phyloP scores from a whole-genome alignment of 2,797 vertebrate genomes.

The Sorex maritimensis region DNA sequence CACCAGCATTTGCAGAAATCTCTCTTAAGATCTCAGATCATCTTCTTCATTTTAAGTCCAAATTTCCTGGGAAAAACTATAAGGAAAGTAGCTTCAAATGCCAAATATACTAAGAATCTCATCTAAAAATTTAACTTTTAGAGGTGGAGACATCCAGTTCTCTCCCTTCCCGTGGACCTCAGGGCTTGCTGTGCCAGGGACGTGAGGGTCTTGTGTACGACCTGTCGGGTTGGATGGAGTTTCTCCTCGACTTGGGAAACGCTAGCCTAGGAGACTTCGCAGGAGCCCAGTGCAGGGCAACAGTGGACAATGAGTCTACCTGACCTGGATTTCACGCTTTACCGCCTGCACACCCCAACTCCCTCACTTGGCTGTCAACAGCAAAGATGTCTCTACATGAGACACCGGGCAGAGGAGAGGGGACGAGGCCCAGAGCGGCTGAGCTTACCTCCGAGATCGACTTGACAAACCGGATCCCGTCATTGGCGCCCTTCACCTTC shows the following conservation, averaged over 20 bases:
- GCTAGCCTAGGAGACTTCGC: neutral
- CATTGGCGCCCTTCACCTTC: conserved; percentile 96
- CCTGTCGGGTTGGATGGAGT: accelerated
- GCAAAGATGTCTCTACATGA: neutral
- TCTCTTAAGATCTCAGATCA: neutral
- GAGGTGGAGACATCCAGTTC: neutral
- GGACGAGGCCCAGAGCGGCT: neutral
- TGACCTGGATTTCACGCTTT: neutral
- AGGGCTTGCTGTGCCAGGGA: neutral
- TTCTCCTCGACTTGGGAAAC: no score
- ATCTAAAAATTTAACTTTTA: neutral
- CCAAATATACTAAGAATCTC: neutral
- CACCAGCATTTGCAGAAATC: neutral
- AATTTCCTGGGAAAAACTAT: neutral
- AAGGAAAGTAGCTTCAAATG: neutral
- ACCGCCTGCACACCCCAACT: neutral
- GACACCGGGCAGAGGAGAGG: neutral
- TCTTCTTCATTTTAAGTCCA: conserved; percentile 31
- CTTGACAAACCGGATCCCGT: conserved; percentile 97
- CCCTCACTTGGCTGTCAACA: neutral
- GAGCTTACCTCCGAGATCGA: conserved; percentile 95
- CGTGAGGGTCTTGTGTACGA: accelerated
- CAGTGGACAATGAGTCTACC: neutral
- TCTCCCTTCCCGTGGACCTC: neutral
- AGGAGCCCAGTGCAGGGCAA: neutral